phyloP scores from a whole-genome alignment of 2,888 invertebrate genomes.

The Hydrotaea diabolus region DNA sequence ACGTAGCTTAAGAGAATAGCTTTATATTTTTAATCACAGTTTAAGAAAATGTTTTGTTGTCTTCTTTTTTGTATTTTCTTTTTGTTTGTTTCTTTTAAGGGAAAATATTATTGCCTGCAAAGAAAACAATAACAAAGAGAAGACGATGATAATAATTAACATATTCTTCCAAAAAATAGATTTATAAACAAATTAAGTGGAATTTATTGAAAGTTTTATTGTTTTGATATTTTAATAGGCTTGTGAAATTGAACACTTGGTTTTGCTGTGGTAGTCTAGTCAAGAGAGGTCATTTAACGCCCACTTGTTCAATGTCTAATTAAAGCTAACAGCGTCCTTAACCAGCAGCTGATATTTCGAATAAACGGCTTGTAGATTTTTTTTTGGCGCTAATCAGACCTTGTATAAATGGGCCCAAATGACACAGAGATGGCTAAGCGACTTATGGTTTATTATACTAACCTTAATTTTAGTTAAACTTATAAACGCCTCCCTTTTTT shows the following conservation, averaged over 20 bases:
- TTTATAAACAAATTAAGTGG: slow-evolving; percentile 25
- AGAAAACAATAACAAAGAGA: slow-evolving; percentile 28
- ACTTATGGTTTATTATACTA: slow-evolving; percentile 26
- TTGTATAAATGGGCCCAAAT: too few species aligned
- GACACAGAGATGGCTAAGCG: neutral
- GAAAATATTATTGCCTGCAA: slow-evolving; percentile 26
- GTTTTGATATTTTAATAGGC: slow-evolving; percentile 3
- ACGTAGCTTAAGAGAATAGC: neutral
- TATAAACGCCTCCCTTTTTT: neutral
- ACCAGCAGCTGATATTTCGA: too few species aligned
- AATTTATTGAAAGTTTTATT: neutral
- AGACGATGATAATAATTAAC: slow-evolving; percentile 32
- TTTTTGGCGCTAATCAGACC: too few species aligned
- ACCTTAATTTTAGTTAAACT: slow-evolving; percentile 47
- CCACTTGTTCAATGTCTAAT: neutral
- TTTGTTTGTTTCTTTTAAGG: neutral
- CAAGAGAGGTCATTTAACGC: neutral
- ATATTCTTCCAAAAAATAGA: neutral
- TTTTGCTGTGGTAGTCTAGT: neutral
- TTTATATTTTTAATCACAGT: slow-evolving; percentile 24
- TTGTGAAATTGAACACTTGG: too few species aligned
- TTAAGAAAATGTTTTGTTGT: slow-evolving; percentile 26
- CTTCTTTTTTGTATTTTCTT: slow-evolving; percentile 11
- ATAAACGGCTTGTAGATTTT: too few species aligned
- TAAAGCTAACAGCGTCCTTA: too few species aligned